Conservation (phyloP, 2,888 invertebrate species). For the Abscondita cerata region DNA sequence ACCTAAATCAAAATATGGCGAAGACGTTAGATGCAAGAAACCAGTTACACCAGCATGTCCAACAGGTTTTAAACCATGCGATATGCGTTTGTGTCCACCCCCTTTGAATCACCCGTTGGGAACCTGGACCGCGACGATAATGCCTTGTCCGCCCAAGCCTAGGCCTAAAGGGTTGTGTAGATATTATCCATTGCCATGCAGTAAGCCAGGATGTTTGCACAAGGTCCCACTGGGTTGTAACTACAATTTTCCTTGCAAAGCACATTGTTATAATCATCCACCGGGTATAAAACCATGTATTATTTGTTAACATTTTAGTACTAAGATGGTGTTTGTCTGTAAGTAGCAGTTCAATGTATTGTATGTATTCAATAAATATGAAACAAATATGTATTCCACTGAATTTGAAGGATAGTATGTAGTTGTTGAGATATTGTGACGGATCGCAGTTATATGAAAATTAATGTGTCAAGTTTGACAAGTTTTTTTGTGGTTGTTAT, state of each 20-base stretch:
- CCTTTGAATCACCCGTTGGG: conserved; percentile 52
- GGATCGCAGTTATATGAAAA: no score
- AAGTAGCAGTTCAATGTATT: no score
- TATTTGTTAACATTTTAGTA: no score
- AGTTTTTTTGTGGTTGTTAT: no score
- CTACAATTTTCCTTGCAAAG: conserved; percentile 55
- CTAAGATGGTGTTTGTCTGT: no score
- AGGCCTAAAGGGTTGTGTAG: conserved; percentile 43
- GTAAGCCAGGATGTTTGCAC: conserved; percentile 54
- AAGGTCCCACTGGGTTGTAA: conserved; percentile 53
- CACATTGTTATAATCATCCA: conserved; percentile 55
- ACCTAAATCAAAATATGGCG: no score
- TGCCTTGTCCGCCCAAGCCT: conserved; percentile 53
- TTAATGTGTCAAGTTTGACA: no score
- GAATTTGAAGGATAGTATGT: no score
- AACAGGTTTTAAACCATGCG: conserved; percentile 55
- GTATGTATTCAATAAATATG: no score
- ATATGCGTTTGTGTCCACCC: conserved; percentile 52
- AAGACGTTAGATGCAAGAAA: no score
- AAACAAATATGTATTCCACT: no score
- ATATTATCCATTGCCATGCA: conserved; percentile 48
- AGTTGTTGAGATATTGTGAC: no score
- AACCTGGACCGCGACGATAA: conserved; percentile 52
- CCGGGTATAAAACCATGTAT: conserved; percentile 43
- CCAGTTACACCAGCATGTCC: conserved; percentile 45